Evolutionary conservation across 2,113 vertebrate genomes (phyloP), one percentile per base, ranked within the genome.

Genomic region (Ammodytes dubius): DNA sequence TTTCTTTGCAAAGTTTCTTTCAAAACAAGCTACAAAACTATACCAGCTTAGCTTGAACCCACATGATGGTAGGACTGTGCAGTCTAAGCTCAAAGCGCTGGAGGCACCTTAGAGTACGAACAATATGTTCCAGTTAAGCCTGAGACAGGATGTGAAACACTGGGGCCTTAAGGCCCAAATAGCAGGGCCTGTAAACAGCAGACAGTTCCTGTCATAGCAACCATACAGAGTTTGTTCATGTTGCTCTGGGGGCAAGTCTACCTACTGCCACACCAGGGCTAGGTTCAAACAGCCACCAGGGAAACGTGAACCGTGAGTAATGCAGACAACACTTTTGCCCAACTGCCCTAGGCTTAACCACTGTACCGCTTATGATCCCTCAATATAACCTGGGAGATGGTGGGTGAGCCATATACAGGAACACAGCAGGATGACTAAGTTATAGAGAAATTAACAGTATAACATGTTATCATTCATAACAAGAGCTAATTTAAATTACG

Each of bases 141-240:
- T 9, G 59, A 91, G 87, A 92, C 84, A 92, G 84, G 90, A 91
- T 86, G 89, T 86, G 89, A 87, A 92, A 70, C 78, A 76, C 80
- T 50, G 77, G 72, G 87, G 84, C 93, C 93, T 94, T 81, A 71
- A 59, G 94, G 94, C 91, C 80, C 89, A 84, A 45, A 73, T 77
- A 86, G 89, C 79, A 77, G 89, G 27, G 76, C 69, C 85, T 75
- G 91, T 90, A 91, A 93, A 93, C 81, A 88, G 90, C 92, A 95
- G 92, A 90, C 92, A 91, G 92, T 84, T 92, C 70, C 87, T 94
- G 93, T 94, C 94, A 95, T 63, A 92, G 85, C 87, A 87, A 70
- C 87, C 72, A 59, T 53, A 68, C 64, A 59, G 60, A 64, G 71
- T 78, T 78, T n/a, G 76, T 86, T 83, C 83, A 86, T 58, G 75